These are phyloP conservation scores for Porphyrio hochstetteri DNA, from an alignment of 2,113 vertebrate genomes.

Conservation along the genomic window DNA sequence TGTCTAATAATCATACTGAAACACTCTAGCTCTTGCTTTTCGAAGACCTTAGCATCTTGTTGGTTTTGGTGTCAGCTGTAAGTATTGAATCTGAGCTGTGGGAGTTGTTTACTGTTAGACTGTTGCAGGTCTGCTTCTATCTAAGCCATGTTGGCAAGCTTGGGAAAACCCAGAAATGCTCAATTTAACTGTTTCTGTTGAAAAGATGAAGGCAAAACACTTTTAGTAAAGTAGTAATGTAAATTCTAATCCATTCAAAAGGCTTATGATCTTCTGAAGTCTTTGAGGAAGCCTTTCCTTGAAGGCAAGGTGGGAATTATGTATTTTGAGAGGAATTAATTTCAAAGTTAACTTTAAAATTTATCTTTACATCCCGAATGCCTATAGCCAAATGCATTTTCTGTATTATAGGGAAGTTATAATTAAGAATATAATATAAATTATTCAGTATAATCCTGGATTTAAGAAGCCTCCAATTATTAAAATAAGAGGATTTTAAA, in stretches of 20 bases:
- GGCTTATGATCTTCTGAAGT: not conserved
- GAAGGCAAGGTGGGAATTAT: not conserved
- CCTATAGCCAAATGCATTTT: not conserved
- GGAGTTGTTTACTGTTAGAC: not conserved
- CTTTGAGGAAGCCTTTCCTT: not conserved
- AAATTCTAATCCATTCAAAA: not conserved
- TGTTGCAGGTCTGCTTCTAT: not conserved
- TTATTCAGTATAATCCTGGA: not conserved
- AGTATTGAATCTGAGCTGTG: not conserved
- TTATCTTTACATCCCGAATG: not conserved
- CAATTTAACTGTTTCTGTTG: not conserved
- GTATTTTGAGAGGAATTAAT: not conserved
- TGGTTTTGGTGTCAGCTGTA: not conserved
- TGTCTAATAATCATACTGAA: not conserved
- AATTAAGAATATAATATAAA: not conserved
- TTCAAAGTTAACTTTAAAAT: not conserved
- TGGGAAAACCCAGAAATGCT: not conserved
- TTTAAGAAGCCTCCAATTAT: not conserved
- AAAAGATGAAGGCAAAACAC: not conserved
- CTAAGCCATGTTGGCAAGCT: not conserved
- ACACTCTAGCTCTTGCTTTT: not conserved
- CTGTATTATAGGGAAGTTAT: not conserved
- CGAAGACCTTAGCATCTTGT: rapidly evolving
- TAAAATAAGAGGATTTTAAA: not conserved
- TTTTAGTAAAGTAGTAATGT: not conserved